Conservation (phyloP, 2,888 invertebrate species). For the Tromatobia lineatoria region DNA sequence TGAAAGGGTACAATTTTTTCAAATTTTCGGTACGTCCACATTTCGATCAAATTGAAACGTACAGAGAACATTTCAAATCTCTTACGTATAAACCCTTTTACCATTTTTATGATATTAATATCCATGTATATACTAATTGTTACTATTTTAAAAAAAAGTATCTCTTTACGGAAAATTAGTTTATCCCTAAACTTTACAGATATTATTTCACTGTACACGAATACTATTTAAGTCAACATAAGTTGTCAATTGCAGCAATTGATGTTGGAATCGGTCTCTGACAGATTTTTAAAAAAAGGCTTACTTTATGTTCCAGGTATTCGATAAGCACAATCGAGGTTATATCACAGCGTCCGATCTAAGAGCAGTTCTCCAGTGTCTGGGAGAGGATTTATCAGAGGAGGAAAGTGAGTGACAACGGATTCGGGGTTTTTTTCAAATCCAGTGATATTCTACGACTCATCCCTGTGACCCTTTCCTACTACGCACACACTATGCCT, state of each 20-base stretch:
- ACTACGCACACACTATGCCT: background rate
- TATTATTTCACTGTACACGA: background rate
- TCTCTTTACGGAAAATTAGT: too few relatives aligned
- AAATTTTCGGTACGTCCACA: too few relatives aligned
- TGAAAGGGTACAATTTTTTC: too few relatives aligned
- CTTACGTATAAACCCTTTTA: too few relatives aligned
- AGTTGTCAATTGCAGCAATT: background rate
- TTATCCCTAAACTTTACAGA: too few relatives aligned
- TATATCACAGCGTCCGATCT: conserved; percentile 96
- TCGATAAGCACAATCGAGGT: conserved; percentile 96
- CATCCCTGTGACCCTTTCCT: conserved; percentile 21
- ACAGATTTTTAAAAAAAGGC: conserved; percentile 25
- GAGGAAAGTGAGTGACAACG: conserved; percentile 92
- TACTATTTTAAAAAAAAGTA: too few relatives aligned
- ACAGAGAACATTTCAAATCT: too few relatives aligned
- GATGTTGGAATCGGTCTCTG: background rate
- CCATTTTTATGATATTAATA: too few relatives aligned
- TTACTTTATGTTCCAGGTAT: conserved; percentile 86
- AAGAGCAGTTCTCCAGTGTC: conserved; percentile 94
- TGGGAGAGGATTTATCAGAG: conserved; percentile 95
- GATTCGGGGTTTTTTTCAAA: conserved; percentile 19
- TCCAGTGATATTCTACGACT: conserved; percentile 23
- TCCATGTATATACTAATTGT: too few relatives aligned
- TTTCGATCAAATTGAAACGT: too few relatives aligned
- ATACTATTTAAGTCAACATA: background rate